Conservation (phyloP, 2,113 vertebrate species). For the Brachirus orientalis region DNA sequence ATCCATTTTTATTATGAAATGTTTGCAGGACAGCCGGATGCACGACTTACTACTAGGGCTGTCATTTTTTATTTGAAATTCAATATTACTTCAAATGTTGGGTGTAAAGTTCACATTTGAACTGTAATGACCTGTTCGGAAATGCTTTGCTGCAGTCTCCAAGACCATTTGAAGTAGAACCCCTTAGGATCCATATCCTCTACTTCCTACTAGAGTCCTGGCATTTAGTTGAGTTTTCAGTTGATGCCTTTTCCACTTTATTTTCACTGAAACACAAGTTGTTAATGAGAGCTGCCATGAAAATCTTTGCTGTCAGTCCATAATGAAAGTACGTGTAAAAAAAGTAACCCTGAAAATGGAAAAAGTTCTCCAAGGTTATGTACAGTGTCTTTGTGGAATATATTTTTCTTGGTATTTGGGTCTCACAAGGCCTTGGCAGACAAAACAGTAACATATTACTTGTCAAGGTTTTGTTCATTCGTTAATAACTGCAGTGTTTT, state of each 20-base stretch:
- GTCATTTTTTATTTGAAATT: no score
- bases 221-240: no score
- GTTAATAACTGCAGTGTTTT: neutral
- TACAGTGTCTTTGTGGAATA: neutral
- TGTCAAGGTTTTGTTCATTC: constrained; percentile 6
- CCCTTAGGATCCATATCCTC: no score
- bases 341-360: constrained; percentile 3
- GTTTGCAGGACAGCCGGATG: no score
- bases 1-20: no score
- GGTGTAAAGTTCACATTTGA: no score
- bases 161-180: no score
- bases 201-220: no score
- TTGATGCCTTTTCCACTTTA: constrained; percentile 4
- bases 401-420: neutral
- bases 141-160: no score
- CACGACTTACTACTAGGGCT: no score
- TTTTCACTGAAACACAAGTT: neutral
- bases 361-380: constrained; percentile 6
- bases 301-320: constrained; percentile 3
- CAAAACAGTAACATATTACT: constrained; percentile 1
- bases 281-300: neutral
- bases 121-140: no score
- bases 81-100: no score
- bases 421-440: constrained; percentile 3
- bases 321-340: constrained; percentile 22